Percentiles rank a stretch among this genome's conserved stretches.
Evolutionary conservation across 2,888 invertebrate species (phyloP).

Genomic region (Pachydiplax longipennis): DNA sequence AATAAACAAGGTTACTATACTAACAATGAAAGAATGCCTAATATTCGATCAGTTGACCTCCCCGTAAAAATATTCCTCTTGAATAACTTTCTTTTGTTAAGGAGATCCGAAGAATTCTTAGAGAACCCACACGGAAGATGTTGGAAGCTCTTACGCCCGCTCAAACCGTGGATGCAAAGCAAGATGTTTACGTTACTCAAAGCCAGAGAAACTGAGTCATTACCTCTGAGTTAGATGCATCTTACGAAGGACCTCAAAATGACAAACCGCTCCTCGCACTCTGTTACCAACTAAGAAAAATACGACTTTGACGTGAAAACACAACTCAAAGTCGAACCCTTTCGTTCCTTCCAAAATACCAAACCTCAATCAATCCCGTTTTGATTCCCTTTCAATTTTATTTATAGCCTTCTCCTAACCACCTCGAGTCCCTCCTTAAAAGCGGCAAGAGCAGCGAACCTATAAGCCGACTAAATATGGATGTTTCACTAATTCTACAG

Average conservation of each 20-base stretch:
- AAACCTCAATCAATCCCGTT: neutral
- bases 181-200: neutral
- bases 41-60: too few species aligned
- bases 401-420: neutral
- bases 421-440: neutral
- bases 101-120: too few species aligned
- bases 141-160: neutral
- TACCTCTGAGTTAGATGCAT: neutral
- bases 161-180: neutral
- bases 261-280: too few species aligned
- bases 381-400: neutral
- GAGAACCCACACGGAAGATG: too few species aligned
- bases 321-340: neutral
- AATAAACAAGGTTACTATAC: too few species aligned
- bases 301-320: neutral
- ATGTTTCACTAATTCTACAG: neutral
- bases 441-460: neutral
- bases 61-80: too few species aligned
- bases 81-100: too few species aligned
- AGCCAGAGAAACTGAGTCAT: neutral
- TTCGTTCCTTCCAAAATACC: neutral
- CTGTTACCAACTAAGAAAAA: neutral
- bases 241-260: too few species aligned
- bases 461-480: neutral
- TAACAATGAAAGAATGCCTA: too few species aligned